A percentile compares a stretch with the other conserved stretches of the same genome.
These are phyloP conservation scores for Andricus grossulariae DNA, from an alignment of 1,140 invertebrate genomes.

Conservation along the genomic window DNA sequence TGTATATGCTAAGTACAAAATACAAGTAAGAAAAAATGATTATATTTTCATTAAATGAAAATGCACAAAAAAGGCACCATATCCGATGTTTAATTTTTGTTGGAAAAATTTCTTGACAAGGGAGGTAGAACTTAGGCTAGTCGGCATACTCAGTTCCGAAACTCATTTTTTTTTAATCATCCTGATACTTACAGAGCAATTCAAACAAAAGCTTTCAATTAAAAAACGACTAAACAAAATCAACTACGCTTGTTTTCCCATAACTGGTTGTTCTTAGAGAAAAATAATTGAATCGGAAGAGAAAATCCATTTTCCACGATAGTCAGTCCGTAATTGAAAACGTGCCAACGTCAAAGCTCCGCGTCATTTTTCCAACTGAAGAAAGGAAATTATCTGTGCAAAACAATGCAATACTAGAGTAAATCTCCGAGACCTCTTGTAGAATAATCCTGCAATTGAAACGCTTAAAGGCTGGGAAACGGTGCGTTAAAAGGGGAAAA, in stretches of 20 bases:
- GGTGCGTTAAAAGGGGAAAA: constrained; percentile 8
- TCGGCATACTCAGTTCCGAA: too few species aligned
- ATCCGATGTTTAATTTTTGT: too few species aligned
- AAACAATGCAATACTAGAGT: constrained; percentile 20
- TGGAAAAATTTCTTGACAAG: too few species aligned
- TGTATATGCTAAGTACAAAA: too few species aligned
- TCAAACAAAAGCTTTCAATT: too few species aligned
- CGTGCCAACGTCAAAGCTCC: constrained; percentile 13
- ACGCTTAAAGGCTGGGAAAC: not conserved
- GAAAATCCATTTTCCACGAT: not conserved
- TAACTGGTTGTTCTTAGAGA: not conserved
- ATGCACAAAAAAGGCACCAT: too few species aligned
- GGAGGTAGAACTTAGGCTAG: too few species aligned
- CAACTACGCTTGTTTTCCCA: not conserved
- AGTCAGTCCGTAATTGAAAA: constrained; percentile 7
- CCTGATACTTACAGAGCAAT: too few species aligned
- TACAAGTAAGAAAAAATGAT: too few species aligned
- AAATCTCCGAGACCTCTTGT: not conserved
- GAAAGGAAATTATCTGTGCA: not conserved
- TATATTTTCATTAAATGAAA: too few species aligned
- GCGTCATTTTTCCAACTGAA: constrained; percentile 6
- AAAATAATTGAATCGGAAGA: not conserved
- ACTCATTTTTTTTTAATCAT: too few species aligned
- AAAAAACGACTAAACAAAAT: too few species aligned
- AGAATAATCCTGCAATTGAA: constrained; percentile 20